These are phyloP conservation scores for Zaprionus africanus DNA, from an alignment of 1,140 invertebrate genomes.

Conservation along the genomic window DNA sequence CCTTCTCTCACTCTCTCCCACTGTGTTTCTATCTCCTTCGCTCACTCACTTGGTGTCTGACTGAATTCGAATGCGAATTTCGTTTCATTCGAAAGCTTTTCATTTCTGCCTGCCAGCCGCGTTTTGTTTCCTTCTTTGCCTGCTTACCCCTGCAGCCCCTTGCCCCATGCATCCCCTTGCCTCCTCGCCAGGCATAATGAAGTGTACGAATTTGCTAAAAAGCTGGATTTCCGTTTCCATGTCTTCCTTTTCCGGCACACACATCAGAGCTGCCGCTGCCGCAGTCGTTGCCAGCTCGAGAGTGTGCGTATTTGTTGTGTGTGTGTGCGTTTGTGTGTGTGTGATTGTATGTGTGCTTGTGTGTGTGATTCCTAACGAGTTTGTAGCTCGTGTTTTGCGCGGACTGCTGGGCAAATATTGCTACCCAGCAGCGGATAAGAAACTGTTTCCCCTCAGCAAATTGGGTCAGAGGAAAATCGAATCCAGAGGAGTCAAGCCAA, in stretches of 20 bases:
- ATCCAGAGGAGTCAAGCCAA: constrained; percentile 10
- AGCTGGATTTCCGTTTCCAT: constrained; percentile 56
- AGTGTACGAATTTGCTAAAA: constrained; percentile 62
- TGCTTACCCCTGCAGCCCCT: neutral
- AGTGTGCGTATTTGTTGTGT: constrained; percentile 8
- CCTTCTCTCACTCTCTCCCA: neutral
- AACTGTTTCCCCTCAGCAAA: constrained; percentile 13
- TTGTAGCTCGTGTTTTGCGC: constrained; percentile 22
- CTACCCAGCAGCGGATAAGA: neutral
- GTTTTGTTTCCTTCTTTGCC: constrained; percentile 45
- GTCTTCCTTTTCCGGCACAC: constrained; percentile 40
- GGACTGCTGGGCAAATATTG: constrained; percentile 34
- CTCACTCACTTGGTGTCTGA: constrained; percentile 8
- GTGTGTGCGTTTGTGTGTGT: neutral
- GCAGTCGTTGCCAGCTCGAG: neutral
- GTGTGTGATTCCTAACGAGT: neutral
- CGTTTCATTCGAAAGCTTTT: constrained; percentile 67
- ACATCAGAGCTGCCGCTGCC: neutral
- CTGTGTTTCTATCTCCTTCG: neutral
- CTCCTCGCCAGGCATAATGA: constrained; percentile 35
- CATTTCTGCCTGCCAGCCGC: constrained; percentile 41
- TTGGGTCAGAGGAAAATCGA: constrained; percentile 34
- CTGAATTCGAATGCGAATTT: constrained; percentile 61
- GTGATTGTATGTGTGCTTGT: neutral
- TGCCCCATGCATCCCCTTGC: neutral